Conservation (phyloP, 2,888 invertebrate genomes). For the Drosophila mettleri region DNA sequence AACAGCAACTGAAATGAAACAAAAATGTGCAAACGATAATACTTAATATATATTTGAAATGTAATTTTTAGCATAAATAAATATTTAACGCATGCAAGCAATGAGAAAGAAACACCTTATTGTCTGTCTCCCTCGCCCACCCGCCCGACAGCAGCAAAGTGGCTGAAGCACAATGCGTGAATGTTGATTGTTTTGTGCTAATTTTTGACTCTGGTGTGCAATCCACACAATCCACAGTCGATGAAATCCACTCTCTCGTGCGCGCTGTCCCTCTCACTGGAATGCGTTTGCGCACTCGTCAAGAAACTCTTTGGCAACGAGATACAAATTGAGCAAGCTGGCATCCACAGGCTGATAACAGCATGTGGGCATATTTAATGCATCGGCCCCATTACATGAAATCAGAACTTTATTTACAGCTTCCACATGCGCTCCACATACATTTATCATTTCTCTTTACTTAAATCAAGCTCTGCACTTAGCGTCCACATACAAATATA, state of each 20-base stretch:
- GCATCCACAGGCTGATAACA: constrained; percentile 41
- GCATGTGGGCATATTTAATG: constrained; percentile 11
- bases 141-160: constrained; percentile 1
- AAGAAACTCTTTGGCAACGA: constrained; percentile 33
- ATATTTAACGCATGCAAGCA: constrained; percentile 62
- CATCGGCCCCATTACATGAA: not conserved
- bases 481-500: constrained; percentile 15
- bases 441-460: constrained; percentile 22
- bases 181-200: constrained; percentile 57
- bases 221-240: constrained; percentile 51
- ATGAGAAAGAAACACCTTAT: constrained; percentile 17
- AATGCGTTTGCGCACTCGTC: constrained; percentile 49
- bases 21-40: constrained; percentile 6
- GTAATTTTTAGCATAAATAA: constrained; percentile 63
- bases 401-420: constrained; percentile 9
- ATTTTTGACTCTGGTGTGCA: constrained; percentile 34
- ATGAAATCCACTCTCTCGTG: constrained; percentile 19
- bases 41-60: constrained; percentile 14
- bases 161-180: constrained; percentile 26
- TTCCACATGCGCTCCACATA: constrained; percentile 22
- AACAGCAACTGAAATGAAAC: constrained; percentile 3
- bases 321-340: constrained; percentile 21
- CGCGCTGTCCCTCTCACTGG: constrained; percentile 39
- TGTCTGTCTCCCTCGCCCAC: not conserved
- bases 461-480: constrained; percentile 26